Base-by-base conservation (phyloP, 2,888 invertebrate species). In the Mythimna impura region DNA sequence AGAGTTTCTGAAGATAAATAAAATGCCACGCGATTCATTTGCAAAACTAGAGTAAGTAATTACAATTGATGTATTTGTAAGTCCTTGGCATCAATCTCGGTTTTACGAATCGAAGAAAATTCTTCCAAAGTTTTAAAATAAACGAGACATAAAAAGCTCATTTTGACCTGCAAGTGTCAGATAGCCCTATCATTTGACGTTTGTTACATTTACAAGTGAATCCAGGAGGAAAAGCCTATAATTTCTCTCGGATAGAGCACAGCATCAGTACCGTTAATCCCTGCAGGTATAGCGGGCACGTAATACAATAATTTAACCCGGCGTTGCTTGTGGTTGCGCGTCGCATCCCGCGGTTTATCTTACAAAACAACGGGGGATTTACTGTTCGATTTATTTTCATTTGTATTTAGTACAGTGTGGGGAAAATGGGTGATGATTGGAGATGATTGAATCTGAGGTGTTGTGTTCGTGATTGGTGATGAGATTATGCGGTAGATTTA, bases 311-410 rank as follows among this genome's bases (percentile, higher is more conserved):
- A 87, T 77, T 66, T 66, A 65, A 40, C 71, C 64, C 73, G 68
- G 64, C 64, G 76, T 58, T 57, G 78, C 82, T 78, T 86, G 86
- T 70, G 86, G 86, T 87, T 57, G 86, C 76, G 66, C 85, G 67
- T 82, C 78, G 65, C 80, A 62, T 64, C 67, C 61, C 62, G 82
- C 62, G 87, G 87, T 86, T 82, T 86, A 50, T 73, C 78, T 66
- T 58, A 60, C 54, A 62, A 34, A 34, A 70, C 78, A 86, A 87
- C 87, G 86, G 86, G 62, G 67, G 61, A 72, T 82, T 68, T 87
- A 86, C 87, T 82, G 87, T 86, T 79, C 34, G 40, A 76, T 10
- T 34, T 17, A 64, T 69, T 68, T 79, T 77, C 60, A 68, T 82
- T 82, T 68, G 34, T 64, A 54, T 70, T 63, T 43, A 63, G 61